Conservation (phyloP, 1,140 invertebrate genomes). For the Oncopeltus fasciatus region DNA sequence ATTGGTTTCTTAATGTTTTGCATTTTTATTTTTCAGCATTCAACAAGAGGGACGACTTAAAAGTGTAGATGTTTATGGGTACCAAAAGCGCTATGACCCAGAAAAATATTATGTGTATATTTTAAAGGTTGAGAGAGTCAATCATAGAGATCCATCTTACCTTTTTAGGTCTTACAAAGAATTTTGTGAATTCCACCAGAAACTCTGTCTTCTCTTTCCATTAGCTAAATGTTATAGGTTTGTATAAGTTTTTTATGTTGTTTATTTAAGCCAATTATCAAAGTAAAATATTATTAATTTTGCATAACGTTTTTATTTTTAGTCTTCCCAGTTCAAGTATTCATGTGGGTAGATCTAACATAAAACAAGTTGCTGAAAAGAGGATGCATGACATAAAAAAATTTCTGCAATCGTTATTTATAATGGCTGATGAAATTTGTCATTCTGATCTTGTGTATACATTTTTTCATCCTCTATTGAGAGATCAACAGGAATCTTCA, state of each 20-base stretch:
- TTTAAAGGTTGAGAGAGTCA: slow-evolving; percentile 68
- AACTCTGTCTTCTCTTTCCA: slow-evolving; percentile 82
- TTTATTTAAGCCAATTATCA: too few species aligned
- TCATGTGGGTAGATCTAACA: slow-evolving; percentile 80
- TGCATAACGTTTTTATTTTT: slow-evolving; percentile 27
- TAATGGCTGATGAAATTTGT: slow-evolving; percentile 79
- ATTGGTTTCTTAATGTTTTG: background rate
- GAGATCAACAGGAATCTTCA: slow-evolving; percentile 75
- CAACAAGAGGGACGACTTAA: slow-evolving; percentile 73
- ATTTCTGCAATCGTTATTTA: slow-evolving; percentile 75
- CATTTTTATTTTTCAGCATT: slow-evolving; percentile 19
- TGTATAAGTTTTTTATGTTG: too few species aligned
- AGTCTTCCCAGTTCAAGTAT: slow-evolving; percentile 52
- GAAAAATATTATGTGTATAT: slow-evolving; percentile 98
- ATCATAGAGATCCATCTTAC: slow-evolving; percentile 67
- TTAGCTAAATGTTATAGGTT: slow-evolving; percentile 72
- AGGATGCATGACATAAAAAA: slow-evolving; percentile 70
- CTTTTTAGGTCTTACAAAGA: slow-evolving; percentile 90
- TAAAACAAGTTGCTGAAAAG: slow-evolving; percentile 84
- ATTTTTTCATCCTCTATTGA: slow-evolving; percentile 88
- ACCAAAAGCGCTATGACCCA: slow-evolving; percentile 89
- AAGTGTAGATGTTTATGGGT: slow-evolving; percentile 72
- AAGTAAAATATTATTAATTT: too few species aligned
- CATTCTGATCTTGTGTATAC: slow-evolving; percentile 94
- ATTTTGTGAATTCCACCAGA: slow-evolving; percentile 91